phyloP scores from a whole-genome alignment of 1,140 invertebrate species.

The Sinella curviseta region DNA sequence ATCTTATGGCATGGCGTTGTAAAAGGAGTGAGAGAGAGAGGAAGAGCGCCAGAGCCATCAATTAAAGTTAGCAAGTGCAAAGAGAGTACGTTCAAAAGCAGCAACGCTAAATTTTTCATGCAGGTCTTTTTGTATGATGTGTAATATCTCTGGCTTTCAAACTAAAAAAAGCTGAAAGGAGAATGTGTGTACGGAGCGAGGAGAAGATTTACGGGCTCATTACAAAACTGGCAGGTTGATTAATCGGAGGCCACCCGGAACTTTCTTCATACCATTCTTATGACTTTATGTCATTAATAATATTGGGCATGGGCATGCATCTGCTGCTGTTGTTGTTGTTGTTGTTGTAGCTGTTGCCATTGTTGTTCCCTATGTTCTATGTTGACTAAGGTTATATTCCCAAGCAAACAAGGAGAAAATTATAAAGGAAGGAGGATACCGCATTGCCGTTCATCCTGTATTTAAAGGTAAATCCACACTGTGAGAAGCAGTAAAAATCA shows the following conservation, averaged over 20 bases:
- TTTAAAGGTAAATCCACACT: no score
- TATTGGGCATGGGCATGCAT: not conserved
- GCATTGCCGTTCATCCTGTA: no score
- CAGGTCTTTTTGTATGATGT: not conserved
- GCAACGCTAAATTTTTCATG: not conserved
- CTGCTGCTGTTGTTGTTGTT: not conserved
- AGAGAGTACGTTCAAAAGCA: not conserved
- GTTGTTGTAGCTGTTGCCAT: not conserved
- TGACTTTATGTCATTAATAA: slow-evolving; percentile 21
- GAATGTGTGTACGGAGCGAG: not conserved
- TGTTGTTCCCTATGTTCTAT: no score
- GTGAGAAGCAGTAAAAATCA: no score
- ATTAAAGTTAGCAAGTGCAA: not conserved
- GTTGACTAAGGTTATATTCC: no score
- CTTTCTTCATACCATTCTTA: slow-evolving; percentile 23
- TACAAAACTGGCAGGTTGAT: slow-evolving; percentile 26
- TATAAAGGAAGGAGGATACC: no score
- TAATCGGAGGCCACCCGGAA: slow-evolving; percentile 25
- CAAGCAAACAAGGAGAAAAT: no score
- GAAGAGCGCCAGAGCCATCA: not conserved
- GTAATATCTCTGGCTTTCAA: no score
- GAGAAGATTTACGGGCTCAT: slow-evolving; percentile 21
- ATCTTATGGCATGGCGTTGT: not conserved
- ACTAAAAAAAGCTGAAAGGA: no score
- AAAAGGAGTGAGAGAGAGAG: not conserved